phyloP scores from a whole-genome alignment of 2,888 invertebrate genomes.

The Ormyrus pomaceus region DNA sequence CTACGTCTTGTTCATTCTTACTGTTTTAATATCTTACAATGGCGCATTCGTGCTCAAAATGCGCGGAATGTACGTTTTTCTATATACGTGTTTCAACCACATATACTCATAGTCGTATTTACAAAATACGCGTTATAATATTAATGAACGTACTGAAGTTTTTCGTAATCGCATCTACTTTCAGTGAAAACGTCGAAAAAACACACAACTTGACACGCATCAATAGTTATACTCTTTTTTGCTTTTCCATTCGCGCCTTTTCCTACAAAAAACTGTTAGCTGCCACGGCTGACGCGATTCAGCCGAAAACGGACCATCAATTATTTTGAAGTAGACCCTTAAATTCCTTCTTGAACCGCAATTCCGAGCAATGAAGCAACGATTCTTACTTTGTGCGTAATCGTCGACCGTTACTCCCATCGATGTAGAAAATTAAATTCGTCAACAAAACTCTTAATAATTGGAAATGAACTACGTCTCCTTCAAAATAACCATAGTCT shows the following conservation, averaged over 20 bases:
- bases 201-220: background rate
- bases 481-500: constrained; percentile 23
- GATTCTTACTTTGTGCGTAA: constrained; percentile 37
- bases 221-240: background rate
- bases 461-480: background rate
- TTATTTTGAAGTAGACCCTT: constrained; percentile 27
- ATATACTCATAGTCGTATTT: constrained; percentile 44
- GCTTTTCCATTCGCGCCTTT: background rate
- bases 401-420: background rate
- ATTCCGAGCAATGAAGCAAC: constrained; percentile 10
- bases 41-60: constrained; percentile 5
- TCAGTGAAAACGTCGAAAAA: constrained; percentile 26
- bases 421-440: background rate
- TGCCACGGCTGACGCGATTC: no score
- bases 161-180: constrained; percentile 16
- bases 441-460: background rate
- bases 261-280: background rate
- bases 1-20: constrained; percentile 30
- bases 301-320: background rate
- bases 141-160: constrained; percentile 23
- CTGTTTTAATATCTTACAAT: constrained; percentile 41
- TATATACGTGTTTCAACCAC: constrained; percentile 40
- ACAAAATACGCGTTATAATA: constrained; percentile 46
- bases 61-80: constrained; percentile 50
- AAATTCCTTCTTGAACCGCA: background rate